Base-by-base conservation (phyloP, 2,797 vertebrate species). In the Enteromius fasciolatus region DNA sequence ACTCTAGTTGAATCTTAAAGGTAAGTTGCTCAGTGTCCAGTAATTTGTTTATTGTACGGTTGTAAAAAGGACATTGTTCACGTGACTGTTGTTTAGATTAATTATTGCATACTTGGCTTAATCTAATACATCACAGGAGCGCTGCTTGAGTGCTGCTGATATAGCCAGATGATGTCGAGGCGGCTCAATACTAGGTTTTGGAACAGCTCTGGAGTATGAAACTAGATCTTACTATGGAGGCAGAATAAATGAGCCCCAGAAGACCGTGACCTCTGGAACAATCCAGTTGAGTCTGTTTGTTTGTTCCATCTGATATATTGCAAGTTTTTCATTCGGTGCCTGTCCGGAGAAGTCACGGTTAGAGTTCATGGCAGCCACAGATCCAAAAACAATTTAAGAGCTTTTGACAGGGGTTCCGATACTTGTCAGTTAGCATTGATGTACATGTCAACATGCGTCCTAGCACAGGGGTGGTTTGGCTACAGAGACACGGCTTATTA, bases 401-500 rank as follows among this genome's bases (percentile, higher is more conserved):
- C 91, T 89, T 90, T 91, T 87, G 76, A 83, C 67, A 67, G 50
- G 52, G 52, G 67, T 68, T 75, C 76, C 64, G 69, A 82, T 68
- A 78, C 78, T 72, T 83, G 83, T 85, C 85, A 64, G 67, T 87
- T 90, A 84, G 87, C 89, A 92, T 92, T 92, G 91, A 93, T 90
- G 88, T 92, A 85, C 91, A 91, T 94, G 92, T 94, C 92, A 94
- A 90, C 92, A 92, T 91, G 87, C 84, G 91, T 93, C 90, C 78
- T 92, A 87, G 89, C 89, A 87, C 83, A 89, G 86, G 87, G 84
- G 90, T 68, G 90, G 92, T 93, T 94, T 94, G 93, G 92, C 92
- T 84, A 76, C 87, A 83, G 89, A 90, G 90, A 89, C 75, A 89
- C 90, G 90, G 90, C 86, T 89, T 90, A 92, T 92, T 92, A 87